Base-by-base conservation (phyloP, 1,140 invertebrate species). In the Drosophila pruinosa region DNA sequence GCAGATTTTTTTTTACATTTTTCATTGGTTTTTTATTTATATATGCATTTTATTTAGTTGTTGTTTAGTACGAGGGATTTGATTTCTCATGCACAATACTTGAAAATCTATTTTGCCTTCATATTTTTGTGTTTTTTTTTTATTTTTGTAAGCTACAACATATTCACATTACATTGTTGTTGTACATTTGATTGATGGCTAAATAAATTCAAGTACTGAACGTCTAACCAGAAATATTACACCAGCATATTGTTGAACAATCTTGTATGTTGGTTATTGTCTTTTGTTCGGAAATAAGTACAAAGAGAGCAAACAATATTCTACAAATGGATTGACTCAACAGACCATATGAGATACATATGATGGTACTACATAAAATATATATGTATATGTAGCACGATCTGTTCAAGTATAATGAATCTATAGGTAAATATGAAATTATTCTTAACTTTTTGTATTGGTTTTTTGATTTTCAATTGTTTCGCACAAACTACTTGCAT, bases 131-230 rank as follows among this genome's bases (percentile, higher is more conserved):
- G n/a, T 50, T 75, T 54, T 78, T 36, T 54, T 50, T 71, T 62
- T 77, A 67, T 36, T 81, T 77, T 77, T 65, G 59, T 70, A 77
- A 74, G 57, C 71, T 72, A 78, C 67, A 58, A 61, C 54, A 67
- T 28, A 76, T 82, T n/a, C n/a, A 82, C 53, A 63, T 73, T 65
- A 73, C 56, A 74, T 56, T 47, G 14, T 72, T 70, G 59, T 75
- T 47, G 43, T 72, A 21, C 36, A 36, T 43, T 63, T 57, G 67
- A 39, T 70, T 48, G 36, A 67, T 67, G 89, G 79, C 78, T 83
- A 90, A 90, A 90, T 90, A 90, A 90, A 90, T 80, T 83, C 81
- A 90, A 90, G 89, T 89, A 90, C 86, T 90, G 89, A 88, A 90
- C 78, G 89, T 90, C 83, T 90, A 90, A 90, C 89, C 89, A 90